A percentile compares a stretch with the other conserved stretches of the same genome.
Evolutionary conservation across 2,113 vertebrate species (phyloP).

Genomic region (Epinephelus moara): DNA sequence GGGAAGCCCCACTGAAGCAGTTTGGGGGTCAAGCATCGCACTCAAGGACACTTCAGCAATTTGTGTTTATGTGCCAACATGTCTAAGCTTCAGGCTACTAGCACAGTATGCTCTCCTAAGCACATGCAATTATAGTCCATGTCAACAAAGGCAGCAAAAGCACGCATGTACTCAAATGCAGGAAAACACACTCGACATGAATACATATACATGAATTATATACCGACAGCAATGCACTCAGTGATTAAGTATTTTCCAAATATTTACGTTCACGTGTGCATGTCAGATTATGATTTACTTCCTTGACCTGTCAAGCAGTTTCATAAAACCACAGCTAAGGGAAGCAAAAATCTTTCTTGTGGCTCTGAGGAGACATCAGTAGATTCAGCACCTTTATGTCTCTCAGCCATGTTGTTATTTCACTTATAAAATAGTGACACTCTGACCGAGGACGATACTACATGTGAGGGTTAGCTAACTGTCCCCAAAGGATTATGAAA

Average conservation of each 20-base stretch:
- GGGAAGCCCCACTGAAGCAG: conserved; percentile 23
- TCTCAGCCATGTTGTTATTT: conserved; percentile 15
- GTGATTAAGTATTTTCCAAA: background rate
- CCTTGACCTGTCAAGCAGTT: background rate
- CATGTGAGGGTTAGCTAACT: conserved; percentile 12
- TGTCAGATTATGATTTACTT: background rate
- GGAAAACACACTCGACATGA: background rate
- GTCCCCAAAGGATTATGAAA: conserved; percentile 46
- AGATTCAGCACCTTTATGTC: background rate
- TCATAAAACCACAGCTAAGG: conserved; percentile 21
- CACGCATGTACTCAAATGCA: background rate
- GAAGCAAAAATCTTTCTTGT: background rate
- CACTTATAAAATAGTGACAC: conserved; percentile 6
- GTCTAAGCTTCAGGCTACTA: conserved; percentile 37
- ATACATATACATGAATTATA: background rate
- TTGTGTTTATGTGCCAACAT: conserved; percentile 54
- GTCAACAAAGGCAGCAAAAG: conserved; percentile 20
- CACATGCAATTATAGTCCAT: conserved; percentile 32
- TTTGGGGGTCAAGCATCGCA: conserved; percentile 43
- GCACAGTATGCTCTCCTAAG: conserved; percentile 22
- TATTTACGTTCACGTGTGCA: background rate
- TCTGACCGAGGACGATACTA: background rate
- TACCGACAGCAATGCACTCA: background rate
- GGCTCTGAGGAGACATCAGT: background rate
- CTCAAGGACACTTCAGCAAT: conserved; percentile 62